These are phyloP conservation scores for Orthosia cruda DNA, from an alignment of 2,888 invertebrate species.

Conservation along the genomic window DNA sequence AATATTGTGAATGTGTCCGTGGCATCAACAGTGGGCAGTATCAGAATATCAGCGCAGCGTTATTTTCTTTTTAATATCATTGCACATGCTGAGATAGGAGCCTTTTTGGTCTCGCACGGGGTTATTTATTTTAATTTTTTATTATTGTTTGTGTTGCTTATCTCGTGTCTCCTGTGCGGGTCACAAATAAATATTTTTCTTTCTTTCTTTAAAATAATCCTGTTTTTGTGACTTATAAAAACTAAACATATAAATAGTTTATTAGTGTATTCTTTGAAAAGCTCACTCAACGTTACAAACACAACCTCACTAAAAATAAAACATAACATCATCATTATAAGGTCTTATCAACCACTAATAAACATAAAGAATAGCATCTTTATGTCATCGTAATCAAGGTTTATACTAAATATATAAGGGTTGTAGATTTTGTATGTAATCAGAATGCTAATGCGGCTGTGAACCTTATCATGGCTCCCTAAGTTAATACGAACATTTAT, in stretches of 20 bases:
- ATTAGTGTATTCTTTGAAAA: not conserved
- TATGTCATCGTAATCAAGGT: conserved; percentile 55
- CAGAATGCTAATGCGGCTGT: conserved; percentile 61
- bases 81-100: too few relatives aligned
- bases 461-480: conserved; percentile 36
- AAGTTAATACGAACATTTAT: conserved; percentile 47
- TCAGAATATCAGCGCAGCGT: too few relatives aligned
- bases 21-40: too few relatives aligned
- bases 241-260: too few relatives aligned
- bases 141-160: too few relatives aligned
- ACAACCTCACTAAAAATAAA: not conserved
- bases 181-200: too few relatives aligned
- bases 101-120: too few relatives aligned
- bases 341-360: conserved; percentile 9
- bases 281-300: not conserved
- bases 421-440: conserved; percentile 56
- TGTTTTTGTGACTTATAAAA: not conserved
- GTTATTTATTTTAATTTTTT: too few relatives aligned
- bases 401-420: conserved; percentile 56
- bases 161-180: too few relatives aligned
- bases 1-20: too few relatives aligned
- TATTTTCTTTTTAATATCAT: too few relatives aligned
- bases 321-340: conserved; percentile 3
- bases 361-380: conserved; percentile 19
- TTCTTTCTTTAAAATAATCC: too few relatives aligned